Evolutionary conservation across 2,797 vertebrate species (phyloP).

Genomic region (Melanitta fusca): DNA sequence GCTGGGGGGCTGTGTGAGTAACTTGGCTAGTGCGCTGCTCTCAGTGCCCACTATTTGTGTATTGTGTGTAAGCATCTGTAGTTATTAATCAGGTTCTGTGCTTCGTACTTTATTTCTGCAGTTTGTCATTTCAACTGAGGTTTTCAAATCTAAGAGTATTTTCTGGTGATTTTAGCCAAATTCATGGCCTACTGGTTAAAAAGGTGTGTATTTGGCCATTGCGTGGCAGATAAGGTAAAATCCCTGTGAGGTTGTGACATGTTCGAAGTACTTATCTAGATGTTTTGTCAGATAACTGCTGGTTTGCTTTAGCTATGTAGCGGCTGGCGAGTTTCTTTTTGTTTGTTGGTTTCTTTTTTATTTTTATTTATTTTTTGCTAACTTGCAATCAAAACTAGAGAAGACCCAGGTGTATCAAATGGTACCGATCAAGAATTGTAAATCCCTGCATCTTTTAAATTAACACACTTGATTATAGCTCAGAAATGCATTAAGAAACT

Average conservation of each 20-base stretch:
- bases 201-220: neutral
- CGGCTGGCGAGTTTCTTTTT: neutral
- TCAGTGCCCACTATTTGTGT: neutral
- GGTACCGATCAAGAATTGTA: neutral
- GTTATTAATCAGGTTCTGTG: neutral
- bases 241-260: neutral
- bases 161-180: neutral
- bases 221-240: neutral
- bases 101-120: neutral
- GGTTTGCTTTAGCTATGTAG: neutral
- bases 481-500: neutral
- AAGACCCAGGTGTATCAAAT: neutral
- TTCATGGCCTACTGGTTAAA: neutral
- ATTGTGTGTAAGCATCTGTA: neutral
- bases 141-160: neutral
- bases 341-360: too few species aligned
- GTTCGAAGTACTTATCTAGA: neutral
- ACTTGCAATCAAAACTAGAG: neutral
- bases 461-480: neutral
- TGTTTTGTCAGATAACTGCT: neutral
- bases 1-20: neutral
- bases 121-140: neutral
- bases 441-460: neutral
- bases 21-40: neutral
- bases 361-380: too few species aligned